Conservation (phyloP, 2,888 invertebrate species). For the Euclidia mi region DNA sequence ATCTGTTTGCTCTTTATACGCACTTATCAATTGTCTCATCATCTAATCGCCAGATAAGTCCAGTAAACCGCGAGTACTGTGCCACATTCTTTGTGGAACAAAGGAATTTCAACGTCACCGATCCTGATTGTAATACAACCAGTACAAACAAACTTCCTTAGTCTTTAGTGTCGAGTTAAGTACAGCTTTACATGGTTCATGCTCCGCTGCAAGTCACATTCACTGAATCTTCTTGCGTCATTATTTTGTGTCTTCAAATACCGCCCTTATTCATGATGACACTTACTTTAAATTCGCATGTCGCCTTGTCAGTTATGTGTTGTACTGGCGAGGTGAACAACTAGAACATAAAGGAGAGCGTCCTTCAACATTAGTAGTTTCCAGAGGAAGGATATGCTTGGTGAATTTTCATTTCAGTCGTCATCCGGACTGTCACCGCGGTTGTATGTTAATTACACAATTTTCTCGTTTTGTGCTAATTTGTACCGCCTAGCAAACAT, state of each 20-base stretch:
- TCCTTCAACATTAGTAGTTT: slow-evolving; percentile 80
- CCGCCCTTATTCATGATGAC: slow-evolving; percentile 54
- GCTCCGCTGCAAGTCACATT: slow-evolving; percentile 79
- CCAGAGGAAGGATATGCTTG: slow-evolving; percentile 76
- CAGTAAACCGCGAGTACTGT: neutral
- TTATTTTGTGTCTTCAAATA: slow-evolving; percentile 50
- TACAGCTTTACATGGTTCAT: slow-evolving; percentile 82
- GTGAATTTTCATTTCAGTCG: slow-evolving; percentile 81
- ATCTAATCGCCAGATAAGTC: slow-evolving; percentile 26
- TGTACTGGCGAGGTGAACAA: slow-evolving; percentile 79
- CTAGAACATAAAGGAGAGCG: slow-evolving; percentile 81
- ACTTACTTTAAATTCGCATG: slow-evolving; percentile 47
- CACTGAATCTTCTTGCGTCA: slow-evolving; percentile 75
- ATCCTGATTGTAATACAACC: slow-evolving; percentile 31
- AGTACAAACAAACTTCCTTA: slow-evolving; percentile 47
- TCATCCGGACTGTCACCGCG: slow-evolving; percentile 63
- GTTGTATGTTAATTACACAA: slow-evolving; percentile 64
- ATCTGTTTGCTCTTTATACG: slow-evolving; percentile 34
- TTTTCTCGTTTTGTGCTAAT: slow-evolving; percentile 50
- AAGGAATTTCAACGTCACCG: slow-evolving; percentile 28
- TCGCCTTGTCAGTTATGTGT: slow-evolving; percentile 26
- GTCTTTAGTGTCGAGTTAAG: slow-evolving; percentile 58
- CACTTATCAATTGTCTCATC: slow-evolving; percentile 41
- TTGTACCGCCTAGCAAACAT: slow-evolving; percentile 16
- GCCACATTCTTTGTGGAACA: slow-evolving; percentile 26